A percentile compares a stretch with the other conserved stretches of the same genome.
phyloP scores from a whole-genome alignment of 2,797 vertebrate genomes.

The Otolemur crassicaudatus region DNA sequence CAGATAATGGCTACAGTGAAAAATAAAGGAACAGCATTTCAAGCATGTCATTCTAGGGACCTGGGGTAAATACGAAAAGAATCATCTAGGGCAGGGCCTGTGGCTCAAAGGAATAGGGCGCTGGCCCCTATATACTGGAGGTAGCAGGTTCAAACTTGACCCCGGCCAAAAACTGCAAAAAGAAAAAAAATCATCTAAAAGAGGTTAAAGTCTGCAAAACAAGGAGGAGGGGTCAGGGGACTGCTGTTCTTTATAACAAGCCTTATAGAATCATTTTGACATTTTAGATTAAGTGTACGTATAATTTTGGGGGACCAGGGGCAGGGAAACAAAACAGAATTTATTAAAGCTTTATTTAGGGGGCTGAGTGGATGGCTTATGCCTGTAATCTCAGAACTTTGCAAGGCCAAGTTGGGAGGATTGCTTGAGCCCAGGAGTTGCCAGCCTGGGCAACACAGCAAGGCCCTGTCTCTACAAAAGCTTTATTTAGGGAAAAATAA shows the following conservation, averaged over 20 bases:
- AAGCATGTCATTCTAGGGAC: background rate
- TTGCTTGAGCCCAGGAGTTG: background rate
- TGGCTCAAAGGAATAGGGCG: too few species aligned
- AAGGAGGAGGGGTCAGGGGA: background rate
- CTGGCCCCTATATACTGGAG: too few species aligned
- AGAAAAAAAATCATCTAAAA: slow-evolving; percentile 21
- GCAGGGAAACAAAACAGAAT: background rate
- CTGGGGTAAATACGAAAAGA: background rate
- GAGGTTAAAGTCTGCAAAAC: background rate
- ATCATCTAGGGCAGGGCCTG: background rate
- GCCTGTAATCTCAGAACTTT: background rate
- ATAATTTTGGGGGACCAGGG: background rate
- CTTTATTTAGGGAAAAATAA: background rate
- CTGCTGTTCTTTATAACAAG: background rate
- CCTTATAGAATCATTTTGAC: background rate
- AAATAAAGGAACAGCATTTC: background rate
- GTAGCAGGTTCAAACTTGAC: too few species aligned
- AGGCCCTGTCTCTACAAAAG: background rate
- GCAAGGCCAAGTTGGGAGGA: background rate
- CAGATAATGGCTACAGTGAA: background rate
- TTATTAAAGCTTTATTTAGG: slow-evolving; percentile 1
- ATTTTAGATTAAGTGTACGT: background rate
- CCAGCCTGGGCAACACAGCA: background rate
- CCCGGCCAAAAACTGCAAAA: too few species aligned
- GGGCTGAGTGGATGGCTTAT: background rate